Evolutionary conservation across 2,888 invertebrate species (phyloP).

Genomic region (Phlogophora meticulosa): DNA sequence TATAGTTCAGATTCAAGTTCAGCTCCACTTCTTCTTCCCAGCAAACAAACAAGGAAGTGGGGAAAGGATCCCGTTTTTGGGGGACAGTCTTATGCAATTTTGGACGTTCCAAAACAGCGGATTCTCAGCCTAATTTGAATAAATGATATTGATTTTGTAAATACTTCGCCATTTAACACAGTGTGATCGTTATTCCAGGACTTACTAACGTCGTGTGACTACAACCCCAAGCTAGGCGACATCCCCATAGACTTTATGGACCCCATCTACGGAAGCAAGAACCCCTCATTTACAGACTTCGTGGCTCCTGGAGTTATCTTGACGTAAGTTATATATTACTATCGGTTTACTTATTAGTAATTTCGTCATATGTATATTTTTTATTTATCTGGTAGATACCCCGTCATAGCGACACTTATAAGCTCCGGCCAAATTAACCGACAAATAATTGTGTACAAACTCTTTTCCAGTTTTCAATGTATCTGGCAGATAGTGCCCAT

Average conservation of each 20-base stretch:
- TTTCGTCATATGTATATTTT: too few species aligned
- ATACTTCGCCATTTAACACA: background rate
- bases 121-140: background rate
- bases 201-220: slow-evolving; percentile 93
- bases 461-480: too few species aligned
- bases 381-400: background rate
- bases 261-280: slow-evolving; percentile 96
- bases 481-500: too few species aligned
- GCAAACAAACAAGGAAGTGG: too few species aligned
- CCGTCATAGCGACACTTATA: too few species aligned
- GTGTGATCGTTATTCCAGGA: slow-evolving; percentile 81
- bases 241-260: slow-evolving; percentile 97
- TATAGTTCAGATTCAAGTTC: too few species aligned
- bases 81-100: too few species aligned
- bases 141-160: too few species aligned
- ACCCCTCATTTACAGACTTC: slow-evolving; percentile 98
- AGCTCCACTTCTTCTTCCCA: too few species aligned
- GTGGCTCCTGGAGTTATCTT: slow-evolving; percentile 98
- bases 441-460: background rate
- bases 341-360: too few species aligned
- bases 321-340: slow-evolving; percentile 93
- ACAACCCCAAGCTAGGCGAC: slow-evolving; percentile 96
- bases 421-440: too few species aligned
- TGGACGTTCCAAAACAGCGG: background rate
- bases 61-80: too few species aligned